These are phyloP conservation scores for Melanotaenia parkinsoni DNA, from an alignment of 2,797 vertebrate species.

Conservation along the genomic window DNA sequence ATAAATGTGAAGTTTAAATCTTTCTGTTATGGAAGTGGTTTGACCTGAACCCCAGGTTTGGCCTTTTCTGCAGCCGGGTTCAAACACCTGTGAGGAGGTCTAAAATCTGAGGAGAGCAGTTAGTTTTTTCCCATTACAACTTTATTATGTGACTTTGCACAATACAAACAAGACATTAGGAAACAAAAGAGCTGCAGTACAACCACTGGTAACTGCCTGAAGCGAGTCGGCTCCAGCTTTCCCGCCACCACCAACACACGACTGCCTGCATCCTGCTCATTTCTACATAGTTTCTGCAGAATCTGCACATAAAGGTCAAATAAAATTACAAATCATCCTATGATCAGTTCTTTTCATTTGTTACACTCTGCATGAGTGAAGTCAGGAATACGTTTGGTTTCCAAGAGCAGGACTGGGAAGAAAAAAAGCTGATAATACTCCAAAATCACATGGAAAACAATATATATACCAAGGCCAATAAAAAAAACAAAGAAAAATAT, in stretches of 20 bases:
- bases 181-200: constrained; percentile 85
- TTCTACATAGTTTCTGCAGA: neutral
- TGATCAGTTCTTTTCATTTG: constrained; percentile 21
- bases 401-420: too few relatives aligned
- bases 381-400: constrained; percentile 27
- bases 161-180: constrained; percentile 74
- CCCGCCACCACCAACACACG: constrained; percentile 15
- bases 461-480: constrained; percentile 86
- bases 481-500: constrained; percentile 80
- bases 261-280: constrained; percentile 27
- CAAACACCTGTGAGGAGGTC: too few relatives aligned
- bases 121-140: constrained; percentile 69
- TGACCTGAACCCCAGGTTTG: too few relatives aligned
- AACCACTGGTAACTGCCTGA: constrained; percentile 80
- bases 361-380: constrained; percentile 63
- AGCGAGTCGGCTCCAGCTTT: constrained; percentile 7
- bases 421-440: constrained; percentile 27
- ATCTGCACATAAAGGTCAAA: constrained; percentile 4
- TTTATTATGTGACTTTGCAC: constrained; percentile 84
- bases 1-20: too few relatives aligned
- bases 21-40: too few relatives aligned
- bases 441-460: constrained; percentile 53
- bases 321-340: neutral
- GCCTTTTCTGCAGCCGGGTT: too few relatives aligned
- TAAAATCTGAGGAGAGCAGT: too few relatives aligned